Conservation (phyloP, 2,113 vertebrate species). For the Oceanodroma tethys region DNA sequence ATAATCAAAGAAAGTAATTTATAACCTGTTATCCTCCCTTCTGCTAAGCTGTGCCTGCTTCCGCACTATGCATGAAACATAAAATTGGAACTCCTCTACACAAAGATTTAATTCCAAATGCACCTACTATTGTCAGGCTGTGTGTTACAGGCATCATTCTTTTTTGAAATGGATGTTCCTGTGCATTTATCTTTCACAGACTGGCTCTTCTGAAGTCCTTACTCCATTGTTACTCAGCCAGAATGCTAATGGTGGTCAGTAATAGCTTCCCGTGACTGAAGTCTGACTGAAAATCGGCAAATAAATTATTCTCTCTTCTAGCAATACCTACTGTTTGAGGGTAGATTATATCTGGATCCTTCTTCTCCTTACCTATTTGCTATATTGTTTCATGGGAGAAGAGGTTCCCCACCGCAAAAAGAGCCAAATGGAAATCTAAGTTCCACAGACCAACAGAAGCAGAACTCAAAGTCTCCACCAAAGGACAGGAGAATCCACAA, state of each 20-base stretch:
- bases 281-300: not conserved
- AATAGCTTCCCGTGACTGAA: not conserved
- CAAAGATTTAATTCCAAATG: slow-evolving; percentile 52
- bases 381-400: not conserved
- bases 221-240: not conserved
- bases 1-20: slow-evolving; percentile 45
- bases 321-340: not conserved
- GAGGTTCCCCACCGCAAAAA: not conserved
- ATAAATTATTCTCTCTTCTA: not conserved
- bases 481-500: not conserved
- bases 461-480: not conserved
- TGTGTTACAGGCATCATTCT: slow-evolving; percentile 18
- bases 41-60: not conserved
- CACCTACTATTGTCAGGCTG: slow-evolving; percentile 14
- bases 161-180: slow-evolving; percentile 41
- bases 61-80: slow-evolving; percentile 32
- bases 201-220: slow-evolving; percentile 26
- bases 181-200: slow-evolving; percentile 24
- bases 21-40: slow-evolving; percentile 12
- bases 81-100: slow-evolving; percentile 19
- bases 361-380: not conserved
- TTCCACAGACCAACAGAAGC: not conserved
- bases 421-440: not conserved
- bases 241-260: slow-evolving; percentile 33
- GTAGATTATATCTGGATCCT: not conserved